Conservation (phyloP, 2,888 invertebrate species). For the Drosophila rubida region DNA sequence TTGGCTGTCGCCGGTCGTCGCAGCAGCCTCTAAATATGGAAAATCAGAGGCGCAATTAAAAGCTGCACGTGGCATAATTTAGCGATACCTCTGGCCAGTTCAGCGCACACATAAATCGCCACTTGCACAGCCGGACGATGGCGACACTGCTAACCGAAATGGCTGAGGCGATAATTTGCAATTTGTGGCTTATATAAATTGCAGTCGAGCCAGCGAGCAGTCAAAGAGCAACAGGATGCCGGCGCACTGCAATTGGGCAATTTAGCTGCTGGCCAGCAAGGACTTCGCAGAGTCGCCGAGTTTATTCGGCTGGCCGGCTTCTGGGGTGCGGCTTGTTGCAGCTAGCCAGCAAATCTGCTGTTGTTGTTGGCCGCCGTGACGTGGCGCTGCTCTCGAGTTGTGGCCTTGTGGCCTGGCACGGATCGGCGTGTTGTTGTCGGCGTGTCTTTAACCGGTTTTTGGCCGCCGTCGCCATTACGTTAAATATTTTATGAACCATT, state of each 20-base stretch:
- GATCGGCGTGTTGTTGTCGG: constrained; percentile 25
- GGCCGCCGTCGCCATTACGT: constrained; percentile 69
- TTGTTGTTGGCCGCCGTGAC: constrained; percentile 10
- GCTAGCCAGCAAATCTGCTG: constrained; percentile 70
- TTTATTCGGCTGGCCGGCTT: background rate
- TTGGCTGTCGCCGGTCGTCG: constrained; percentile 34
- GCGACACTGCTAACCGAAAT: constrained; percentile 62
- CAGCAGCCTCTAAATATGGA: constrained; percentile 52
- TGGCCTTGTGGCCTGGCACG: constrained; percentile 21
- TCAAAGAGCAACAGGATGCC: constrained; percentile 15
- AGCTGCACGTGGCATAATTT: constrained; percentile 75
- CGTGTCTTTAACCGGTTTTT: constrained; percentile 72
- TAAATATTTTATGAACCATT: constrained; percentile 82
- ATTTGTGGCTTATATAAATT: constrained; percentile 72
- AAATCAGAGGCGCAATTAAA: constrained; percentile 72
- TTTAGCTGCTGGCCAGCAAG: background rate
- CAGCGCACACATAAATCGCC: constrained; percentile 55
- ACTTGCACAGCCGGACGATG: constrained; percentile 13
- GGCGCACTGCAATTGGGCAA: constrained; percentile 22
- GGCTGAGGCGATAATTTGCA: constrained; percentile 72
- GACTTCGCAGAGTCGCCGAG: constrained; percentile 3
- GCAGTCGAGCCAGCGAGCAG: constrained; percentile 22
- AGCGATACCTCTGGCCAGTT: constrained; percentile 61
- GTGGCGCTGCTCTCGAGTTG: constrained; percentile 11
- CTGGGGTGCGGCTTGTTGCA: constrained; percentile 67